Evolutionary conservation across 1,140 invertebrate genomes (phyloP), one percentile per base, ranked within the genome.

Genomic region (Ruditapes philippinarum): DNA sequence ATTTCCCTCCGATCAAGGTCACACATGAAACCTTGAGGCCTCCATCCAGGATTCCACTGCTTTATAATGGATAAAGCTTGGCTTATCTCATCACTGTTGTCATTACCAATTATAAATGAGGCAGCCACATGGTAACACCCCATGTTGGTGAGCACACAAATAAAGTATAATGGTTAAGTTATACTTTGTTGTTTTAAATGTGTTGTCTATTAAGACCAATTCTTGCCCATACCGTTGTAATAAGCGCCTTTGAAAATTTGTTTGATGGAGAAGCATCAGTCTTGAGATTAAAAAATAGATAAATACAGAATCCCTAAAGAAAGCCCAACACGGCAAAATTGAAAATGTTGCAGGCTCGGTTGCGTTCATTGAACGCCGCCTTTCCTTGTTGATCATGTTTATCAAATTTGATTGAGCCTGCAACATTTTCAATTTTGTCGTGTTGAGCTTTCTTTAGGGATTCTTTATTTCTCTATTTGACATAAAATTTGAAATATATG

Each of bases 91-190:
- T 73, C 36, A 45, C 51, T 62, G 31, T 11, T 76, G 42, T 90
- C 90, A 33, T 42, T 74, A 33, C 87, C 28, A 25, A 89, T 38
- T 19, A 92, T 76, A 68, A 92, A 92, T 19, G 80, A 65, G 31
- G 22, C 91, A 51, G 88, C 83, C 4, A 91, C 76, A 1, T 60
- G 12, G 76, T 90, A n/a, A n/a, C n/a, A 88, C 5, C 65, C 81
- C 51, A 90, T 84, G 88, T 92, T 90, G 38, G 91, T 92, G 17
- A 68, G 22, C 5, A 92, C 91, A 81, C 60, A 74, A 28, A 92
- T n/a, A 65, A 92, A 91, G 40, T 91, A 90, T 17, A 92, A 57
- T 62, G 91, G 90, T 11, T n/a, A 92, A 42, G n/a, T 85, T 88
- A 89, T 91, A 92, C 62, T 91, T 92, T 19, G 84, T 80, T 25